Percentiles rank a stretch among this genome's conserved stretches.
phyloP scores from a whole-genome alignment of 2,888 invertebrate genomes.

The Yponomeuta plumbellus region DNA sequence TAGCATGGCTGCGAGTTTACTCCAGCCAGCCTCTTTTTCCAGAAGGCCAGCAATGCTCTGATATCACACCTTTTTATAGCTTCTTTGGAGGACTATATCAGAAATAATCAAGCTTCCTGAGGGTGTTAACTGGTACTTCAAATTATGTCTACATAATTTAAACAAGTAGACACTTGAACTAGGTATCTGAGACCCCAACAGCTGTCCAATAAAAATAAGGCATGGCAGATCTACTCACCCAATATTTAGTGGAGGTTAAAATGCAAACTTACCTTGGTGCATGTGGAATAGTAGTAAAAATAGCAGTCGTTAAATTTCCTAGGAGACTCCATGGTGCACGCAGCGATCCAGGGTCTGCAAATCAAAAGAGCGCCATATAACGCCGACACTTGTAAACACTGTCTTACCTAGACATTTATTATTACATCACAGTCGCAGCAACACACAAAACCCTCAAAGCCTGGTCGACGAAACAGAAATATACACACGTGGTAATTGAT shows the following conservation, averaged over 20 bases:
- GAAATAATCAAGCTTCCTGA: no score
- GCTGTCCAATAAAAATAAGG: background rate
- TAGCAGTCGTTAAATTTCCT: conserved; percentile 90
- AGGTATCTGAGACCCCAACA: background rate
- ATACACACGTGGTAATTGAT: conserved; percentile 38
- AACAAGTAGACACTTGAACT: no score
- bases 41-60: no score
- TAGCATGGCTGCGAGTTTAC: no score
- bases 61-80: no score
- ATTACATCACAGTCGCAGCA: conserved; percentile 26
- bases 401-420: background rate
- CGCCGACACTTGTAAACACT: conserved; percentile 34
- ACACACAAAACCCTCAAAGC: conserved; percentile 29
- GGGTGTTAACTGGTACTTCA: no score
- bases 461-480: conserved; percentile 25
- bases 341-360: conserved; percentile 58
- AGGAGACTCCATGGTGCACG: conserved; percentile 80
- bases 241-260: background rate
- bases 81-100: no score
- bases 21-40: no score
- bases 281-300: conserved; percentile 92
- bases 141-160: background rate
- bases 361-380: conserved; percentile 33
- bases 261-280: conserved; percentile 81
- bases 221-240: background rate